Percentiles rank a stretch among this genome's conserved stretches.
These are phyloP conservation scores for Shinisaurus crocodilurus DNA, from an alignment of 2,113 vertebrate species.

Conservation along the genomic window DNA sequence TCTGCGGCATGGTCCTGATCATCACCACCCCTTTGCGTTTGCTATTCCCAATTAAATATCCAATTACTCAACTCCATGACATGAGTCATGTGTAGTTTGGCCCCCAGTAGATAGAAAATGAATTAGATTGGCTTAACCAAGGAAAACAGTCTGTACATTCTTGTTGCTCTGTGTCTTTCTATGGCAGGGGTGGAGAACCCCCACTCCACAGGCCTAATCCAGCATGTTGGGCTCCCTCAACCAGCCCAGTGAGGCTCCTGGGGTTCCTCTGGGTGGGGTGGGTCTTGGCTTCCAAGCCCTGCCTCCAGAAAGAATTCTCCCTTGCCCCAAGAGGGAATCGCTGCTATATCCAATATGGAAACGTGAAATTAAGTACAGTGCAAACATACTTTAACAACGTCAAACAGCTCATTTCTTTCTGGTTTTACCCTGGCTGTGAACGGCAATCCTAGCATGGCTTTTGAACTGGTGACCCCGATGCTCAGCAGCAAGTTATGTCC, in stretches of 20 bases:
- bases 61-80: no score
- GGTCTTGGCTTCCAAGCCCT: no score
- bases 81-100: neutral
- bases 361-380: slow-evolving; percentile 49
- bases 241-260: no score
- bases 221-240: no score
- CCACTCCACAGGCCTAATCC: no score
- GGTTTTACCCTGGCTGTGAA: neutral
- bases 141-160: neutral
- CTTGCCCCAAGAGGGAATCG: no score
- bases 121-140: neutral
- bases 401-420: slow-evolving; percentile 24
- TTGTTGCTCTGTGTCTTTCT: neutral
- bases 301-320: no score
- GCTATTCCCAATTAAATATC: neutral
- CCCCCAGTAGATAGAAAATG: neutral
- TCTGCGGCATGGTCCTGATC: neutral
- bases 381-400: slow-evolving; percentile 18
- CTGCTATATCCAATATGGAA: no score
- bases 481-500: slow-evolving; percentile 14
- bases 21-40: neutral
- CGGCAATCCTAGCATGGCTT: neutral
- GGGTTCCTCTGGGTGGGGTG: no score
- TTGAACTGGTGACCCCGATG: slow-evolving; percentile 42
- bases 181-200: no score